Conservation (phyloP, 2,888 invertebrate species). For the Oligia fasciuncula region DNA sequence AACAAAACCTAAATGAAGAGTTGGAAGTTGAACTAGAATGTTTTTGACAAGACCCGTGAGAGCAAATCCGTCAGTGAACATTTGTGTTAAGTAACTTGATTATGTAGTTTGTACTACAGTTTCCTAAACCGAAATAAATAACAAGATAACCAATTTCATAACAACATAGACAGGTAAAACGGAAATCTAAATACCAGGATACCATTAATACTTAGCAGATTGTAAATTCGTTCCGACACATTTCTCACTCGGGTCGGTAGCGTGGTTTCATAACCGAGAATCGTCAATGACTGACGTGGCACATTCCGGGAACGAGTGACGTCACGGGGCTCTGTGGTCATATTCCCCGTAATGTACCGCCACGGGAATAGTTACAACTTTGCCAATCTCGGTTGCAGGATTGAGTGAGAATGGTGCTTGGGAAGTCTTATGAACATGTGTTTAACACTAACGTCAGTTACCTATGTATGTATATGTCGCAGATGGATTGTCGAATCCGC, state of each 20-base stretch:
- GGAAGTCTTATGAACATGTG: slow-evolving; percentile 12
- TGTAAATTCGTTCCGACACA: slow-evolving; percentile 50
- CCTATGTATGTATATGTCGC: background rate
- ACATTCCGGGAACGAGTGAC: slow-evolving; percentile 46
- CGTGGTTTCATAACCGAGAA: slow-evolving; percentile 59
- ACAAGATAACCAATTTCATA: background rate
- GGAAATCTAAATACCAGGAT: slow-evolving; percentile 34
- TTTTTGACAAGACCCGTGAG: background rate
- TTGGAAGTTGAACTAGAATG: background rate
- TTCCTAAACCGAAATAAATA: background rate
- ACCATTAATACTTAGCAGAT: slow-evolving; percentile 38
- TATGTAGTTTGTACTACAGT: background rate
- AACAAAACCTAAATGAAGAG: no score
- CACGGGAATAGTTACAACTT: slow-evolving; percentile 47
- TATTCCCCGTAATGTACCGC: slow-evolving; percentile 27
- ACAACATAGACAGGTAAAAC: slow-evolving; percentile 1
- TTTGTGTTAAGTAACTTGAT: background rate
- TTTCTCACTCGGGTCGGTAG: slow-evolving; percentile 39
- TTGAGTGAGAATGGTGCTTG: slow-evolving; percentile 18
- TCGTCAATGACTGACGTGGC: slow-evolving; percentile 57
- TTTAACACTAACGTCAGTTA: background rate
- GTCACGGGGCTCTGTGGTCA: slow-evolving; percentile 49
- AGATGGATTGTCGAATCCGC: no score
- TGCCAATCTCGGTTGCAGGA: slow-evolving; percentile 31
- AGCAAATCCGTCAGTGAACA: background rate